These are phyloP conservation scores for Hyposmocoma kahamanoa DNA, from an alignment of 1,140 invertebrate genomes.

Conservation along the genomic window DNA sequence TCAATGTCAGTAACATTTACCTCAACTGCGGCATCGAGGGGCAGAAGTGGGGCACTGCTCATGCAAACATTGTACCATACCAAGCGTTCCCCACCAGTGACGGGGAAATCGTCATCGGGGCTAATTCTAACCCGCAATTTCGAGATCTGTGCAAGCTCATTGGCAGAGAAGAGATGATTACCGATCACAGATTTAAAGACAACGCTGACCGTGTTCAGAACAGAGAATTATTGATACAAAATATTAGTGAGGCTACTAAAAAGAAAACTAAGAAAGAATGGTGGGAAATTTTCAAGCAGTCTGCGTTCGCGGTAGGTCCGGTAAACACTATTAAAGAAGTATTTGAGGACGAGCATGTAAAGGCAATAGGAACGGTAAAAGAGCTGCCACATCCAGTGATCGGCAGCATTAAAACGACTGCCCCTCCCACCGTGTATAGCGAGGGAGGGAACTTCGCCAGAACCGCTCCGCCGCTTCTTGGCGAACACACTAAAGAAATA, in stretches of 20 bases:
- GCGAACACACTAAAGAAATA: constrained; percentile 90
- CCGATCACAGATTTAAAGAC: constrained; percentile 80
- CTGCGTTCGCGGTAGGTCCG: constrained; percentile 90
- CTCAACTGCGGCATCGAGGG: constrained; percentile 89
- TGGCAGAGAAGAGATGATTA: constrained; percentile 75
- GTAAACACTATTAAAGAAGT: constrained; percentile 91
- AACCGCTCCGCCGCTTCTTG: constrained; percentile 87
- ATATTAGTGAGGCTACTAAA: constrained; percentile 78
- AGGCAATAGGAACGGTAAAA: constrained; percentile 84
- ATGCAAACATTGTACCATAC: constrained; percentile 96
- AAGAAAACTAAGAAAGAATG: constrained; percentile 85
- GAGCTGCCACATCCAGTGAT: constrained; percentile 82
- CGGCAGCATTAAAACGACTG: constrained; percentile 86
- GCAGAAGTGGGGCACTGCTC: constrained; percentile 89
- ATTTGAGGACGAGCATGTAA: constrained; percentile 91
- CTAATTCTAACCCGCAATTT: constrained; percentile 88
- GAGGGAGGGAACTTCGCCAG: constrained; percentile 80
- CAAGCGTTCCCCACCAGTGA: constrained; percentile 89
- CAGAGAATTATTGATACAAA: constrained; percentile 79
- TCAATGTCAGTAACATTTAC: constrained; percentile 93
- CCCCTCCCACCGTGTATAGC: constrained; percentile 89
- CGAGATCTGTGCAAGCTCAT: constrained; percentile 79
- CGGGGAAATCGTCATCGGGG: constrained; percentile 89
- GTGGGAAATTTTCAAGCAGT: constrained; percentile 81
- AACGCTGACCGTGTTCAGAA: constrained; percentile 87